Evolutionary conservation across 2,797 vertebrate species (phyloP).

Genomic region (Scomberomorus guttatus): DNA sequence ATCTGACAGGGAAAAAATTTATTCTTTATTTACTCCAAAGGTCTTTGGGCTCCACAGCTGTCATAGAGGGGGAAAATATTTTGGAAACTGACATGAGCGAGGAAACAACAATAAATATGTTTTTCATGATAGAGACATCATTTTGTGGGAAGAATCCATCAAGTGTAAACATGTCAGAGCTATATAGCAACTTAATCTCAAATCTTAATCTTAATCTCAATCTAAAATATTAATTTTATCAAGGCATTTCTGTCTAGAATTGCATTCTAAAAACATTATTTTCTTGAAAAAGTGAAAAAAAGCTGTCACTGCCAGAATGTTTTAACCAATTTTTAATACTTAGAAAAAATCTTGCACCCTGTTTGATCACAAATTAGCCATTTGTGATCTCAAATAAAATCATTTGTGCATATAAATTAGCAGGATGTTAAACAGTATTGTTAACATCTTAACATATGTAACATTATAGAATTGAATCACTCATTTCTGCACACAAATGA

Average conservation of each 20-base stretch:
- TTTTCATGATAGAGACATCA: background rate
- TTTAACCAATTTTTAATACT: background rate
- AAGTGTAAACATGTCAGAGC: background rate
- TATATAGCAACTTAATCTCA: too few relatives aligned
- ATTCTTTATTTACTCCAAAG: constrained; percentile 45
- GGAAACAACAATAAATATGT: background rate
- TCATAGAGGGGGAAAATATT: background rate
- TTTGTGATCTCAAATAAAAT: background rate
- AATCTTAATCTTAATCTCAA: too few relatives aligned
- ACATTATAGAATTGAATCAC: too few relatives aligned
- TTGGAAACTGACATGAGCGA: constrained; percentile 9
- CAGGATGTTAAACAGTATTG: too few relatives aligned
- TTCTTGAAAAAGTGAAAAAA: too few relatives aligned
- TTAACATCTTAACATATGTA: background rate
- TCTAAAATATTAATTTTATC: background rate
- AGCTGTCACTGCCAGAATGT: too few relatives aligned
- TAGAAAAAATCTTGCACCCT: too few relatives aligned
- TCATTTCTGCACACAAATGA: too few relatives aligned
- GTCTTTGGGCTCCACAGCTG: constrained; percentile 19
- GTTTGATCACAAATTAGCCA: background rate
- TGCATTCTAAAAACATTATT: background rate
- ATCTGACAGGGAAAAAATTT: constrained; percentile 49
- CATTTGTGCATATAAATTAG: background rate
- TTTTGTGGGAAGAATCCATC: background rate
- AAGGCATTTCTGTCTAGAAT: background rate